These are phyloP conservation scores for Phrynocephalus versicolor DNA, from an alignment of 2,113 vertebrate species.

Conservation along the genomic window DNA sequence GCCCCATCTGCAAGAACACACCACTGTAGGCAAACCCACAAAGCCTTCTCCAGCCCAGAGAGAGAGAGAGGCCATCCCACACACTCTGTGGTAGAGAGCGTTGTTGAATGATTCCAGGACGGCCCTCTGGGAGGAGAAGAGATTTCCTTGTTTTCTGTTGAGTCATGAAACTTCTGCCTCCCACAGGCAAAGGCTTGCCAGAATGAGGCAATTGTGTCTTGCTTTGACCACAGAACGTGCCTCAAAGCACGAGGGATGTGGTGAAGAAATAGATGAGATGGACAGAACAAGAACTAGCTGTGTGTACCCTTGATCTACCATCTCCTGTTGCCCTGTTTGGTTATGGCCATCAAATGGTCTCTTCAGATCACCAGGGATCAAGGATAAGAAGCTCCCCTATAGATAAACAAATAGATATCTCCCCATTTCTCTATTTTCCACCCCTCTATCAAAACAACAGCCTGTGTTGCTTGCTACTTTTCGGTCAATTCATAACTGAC, in stretches of 20 bases:
- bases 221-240: background rate
- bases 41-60: background rate
- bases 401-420: no score
- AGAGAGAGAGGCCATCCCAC: background rate
- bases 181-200: background rate
- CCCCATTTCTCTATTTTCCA: background rate
- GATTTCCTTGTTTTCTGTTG: background rate
- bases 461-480: no score
- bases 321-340: background rate
- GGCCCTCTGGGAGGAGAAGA: background rate
- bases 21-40: background rate
- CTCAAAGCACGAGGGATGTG: background rate
- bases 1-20: background rate
- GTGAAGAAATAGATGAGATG: background rate
- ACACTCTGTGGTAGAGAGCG: background rate
- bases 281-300: background rate
- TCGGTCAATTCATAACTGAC: background rate
- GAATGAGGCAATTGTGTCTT: background rate
- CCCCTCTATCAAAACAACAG: background rate
- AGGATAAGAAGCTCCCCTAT: background rate
- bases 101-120: background rate
- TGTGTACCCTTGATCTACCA: background rate
- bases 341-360: background rate
- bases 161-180: slow-evolving; percentile 1
- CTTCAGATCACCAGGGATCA: background rate